Evolutionary conservation across 2,888 invertebrate genomes (phyloP).

Genomic region (Bombylius major): DNA sequence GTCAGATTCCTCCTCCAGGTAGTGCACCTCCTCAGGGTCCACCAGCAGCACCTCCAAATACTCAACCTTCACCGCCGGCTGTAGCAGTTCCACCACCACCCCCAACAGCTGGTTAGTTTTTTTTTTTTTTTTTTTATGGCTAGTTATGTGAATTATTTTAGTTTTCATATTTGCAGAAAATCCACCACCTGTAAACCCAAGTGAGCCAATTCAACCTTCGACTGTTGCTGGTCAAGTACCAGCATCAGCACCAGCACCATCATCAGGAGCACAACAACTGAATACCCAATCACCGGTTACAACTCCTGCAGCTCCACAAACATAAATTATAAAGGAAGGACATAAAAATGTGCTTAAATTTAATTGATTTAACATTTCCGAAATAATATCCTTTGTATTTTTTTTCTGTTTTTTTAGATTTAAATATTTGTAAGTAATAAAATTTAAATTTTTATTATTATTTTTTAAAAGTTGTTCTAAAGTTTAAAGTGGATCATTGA

Average conservation of each 20-base stretch:
- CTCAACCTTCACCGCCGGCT: slow-evolving; percentile 35
- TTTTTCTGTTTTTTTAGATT: no score
- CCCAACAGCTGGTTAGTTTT: slow-evolving; percentile 14
- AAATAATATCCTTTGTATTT: no score
- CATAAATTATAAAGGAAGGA: not conserved
- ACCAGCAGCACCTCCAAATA: slow-evolving; percentile 39
- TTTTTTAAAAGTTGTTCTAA: no score
- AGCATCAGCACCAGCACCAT: not conserved
- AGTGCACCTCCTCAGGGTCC: slow-evolving; percentile 38
- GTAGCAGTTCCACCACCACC: slow-evolving; percentile 17
- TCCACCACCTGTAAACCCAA: slow-evolving; percentile 4
- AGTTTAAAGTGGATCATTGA: no score
- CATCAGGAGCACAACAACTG: slow-evolving; percentile 4
- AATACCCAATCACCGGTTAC: slow-evolving; percentile 15
- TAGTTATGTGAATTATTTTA: not conserved
- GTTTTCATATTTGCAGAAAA: not conserved
- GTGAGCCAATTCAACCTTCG: slow-evolving; percentile 4
- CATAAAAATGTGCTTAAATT: no score
- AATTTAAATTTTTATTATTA: no score
- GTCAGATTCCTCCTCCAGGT: slow-evolving; percentile 23
- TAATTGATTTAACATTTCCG: no score
- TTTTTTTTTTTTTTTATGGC: not conserved
- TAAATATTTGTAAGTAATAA: no score
- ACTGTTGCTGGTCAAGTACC: not conserved
- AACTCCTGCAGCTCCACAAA: not conserved